Evolutionary conservation across 2,888 invertebrate genomes (phyloP), one percentile per base, ranked within the genome.

Genomic region (Aphodius sticticus): DNA sequence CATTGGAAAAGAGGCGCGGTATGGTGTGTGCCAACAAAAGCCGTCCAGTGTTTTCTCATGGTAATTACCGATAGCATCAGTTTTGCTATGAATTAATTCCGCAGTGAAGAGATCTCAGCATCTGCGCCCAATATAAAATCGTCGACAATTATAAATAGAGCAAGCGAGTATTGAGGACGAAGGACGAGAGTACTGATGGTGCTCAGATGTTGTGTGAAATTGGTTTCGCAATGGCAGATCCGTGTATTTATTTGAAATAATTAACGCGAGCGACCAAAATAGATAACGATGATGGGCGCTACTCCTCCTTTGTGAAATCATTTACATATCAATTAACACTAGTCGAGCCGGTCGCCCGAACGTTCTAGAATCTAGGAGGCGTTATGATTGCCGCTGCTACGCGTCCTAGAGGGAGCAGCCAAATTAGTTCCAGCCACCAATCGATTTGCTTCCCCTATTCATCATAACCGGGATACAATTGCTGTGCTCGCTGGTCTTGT

Each of bases 321-420:
- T 74, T 74, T 74, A 74, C 74, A 74, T 74, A 74, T 74, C 74
- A 74, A 74, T 74, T 74, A 74, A 74, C 74, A 74, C 74, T 74
- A 74, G n/a, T n/a, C 26, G 35, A 74, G 9, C 53, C 53, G 53
- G 53, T 9, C 53, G 53, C 53, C 53, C 37, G 74, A 74, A 37
- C 74, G 74, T 74, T 74, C 74, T 74, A 74, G 74, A 35, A 37
- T 74, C 37, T 74, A 74, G 74, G 37, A 74, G 53, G 53, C 53
- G 53, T 53, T 53, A 53, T 53, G 53, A 53, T 53, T 53, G 53
- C 53, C 53, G 53, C 53, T 5, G 53, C 53, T 12, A 53, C 53
- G 12, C 53, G 53, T 53, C 12, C 53, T 53, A 53, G 53, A 53
- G 53, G 53, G 53, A 53, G 12, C 53, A 53, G 53, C 53, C 53